Conservation (phyloP, 2,113 vertebrate species). For the Neolamprologus devosi region DNA sequence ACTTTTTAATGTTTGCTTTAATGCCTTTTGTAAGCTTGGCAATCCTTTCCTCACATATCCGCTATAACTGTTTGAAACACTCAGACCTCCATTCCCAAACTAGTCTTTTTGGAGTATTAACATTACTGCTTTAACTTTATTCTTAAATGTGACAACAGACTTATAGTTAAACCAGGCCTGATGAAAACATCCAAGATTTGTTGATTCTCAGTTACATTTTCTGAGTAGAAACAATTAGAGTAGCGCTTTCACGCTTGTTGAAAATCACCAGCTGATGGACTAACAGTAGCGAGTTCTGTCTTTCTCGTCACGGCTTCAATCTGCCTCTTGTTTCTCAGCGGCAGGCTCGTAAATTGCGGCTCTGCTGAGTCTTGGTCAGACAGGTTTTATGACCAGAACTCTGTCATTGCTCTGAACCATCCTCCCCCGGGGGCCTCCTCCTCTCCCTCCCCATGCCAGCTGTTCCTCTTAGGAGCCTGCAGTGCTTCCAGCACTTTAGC, state of each 20-base stretch:
- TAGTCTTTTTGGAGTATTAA: not conserved
- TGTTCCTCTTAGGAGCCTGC: slow-evolving; percentile 35
- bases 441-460: slow-evolving; percentile 24
- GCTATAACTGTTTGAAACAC: not conserved
- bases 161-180: not conserved
- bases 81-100: not conserved
- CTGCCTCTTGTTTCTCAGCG: not conserved
- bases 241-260: accelerated
- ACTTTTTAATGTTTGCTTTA: not conserved
- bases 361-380: slow-evolving; percentile 54
- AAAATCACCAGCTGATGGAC: not conserved
- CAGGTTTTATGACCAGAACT: slow-evolving; percentile 60
- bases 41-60: not conserved
- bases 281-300: not conserved
- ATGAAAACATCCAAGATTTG: not conserved
- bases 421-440: not conserved
- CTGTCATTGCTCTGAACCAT: slow-evolving; percentile 42
- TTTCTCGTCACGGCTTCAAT: not conserved
- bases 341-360: slow-evolving; percentile 34
- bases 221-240: not conserved
- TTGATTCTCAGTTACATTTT: not conserved
- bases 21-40: not conserved
- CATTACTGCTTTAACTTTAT: not conserved
- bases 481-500: slow-evolving; percentile 18
- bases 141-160: not conserved